These are phyloP conservation scores for Acanthurus tractus DNA, from an alignment of 2,797 vertebrate genomes.

Conservation along the genomic window DNA sequence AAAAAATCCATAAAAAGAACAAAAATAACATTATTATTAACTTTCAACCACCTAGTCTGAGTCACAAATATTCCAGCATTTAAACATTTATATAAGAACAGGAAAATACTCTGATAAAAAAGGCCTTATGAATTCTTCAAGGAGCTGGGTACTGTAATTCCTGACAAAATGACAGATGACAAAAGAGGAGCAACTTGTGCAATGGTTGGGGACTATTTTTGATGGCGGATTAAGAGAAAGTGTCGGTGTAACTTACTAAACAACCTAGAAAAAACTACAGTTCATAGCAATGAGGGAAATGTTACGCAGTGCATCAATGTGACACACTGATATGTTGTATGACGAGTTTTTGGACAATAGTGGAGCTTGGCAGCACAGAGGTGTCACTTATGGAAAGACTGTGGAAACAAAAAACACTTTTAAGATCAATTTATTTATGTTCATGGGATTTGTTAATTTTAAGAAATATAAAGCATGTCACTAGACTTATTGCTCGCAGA, in stretches of 20 bases:
- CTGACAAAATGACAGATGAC: constrained; percentile 6
- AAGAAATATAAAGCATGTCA: neutral
- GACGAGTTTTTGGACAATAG: constrained; percentile 22
- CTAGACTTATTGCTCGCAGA: neutral
- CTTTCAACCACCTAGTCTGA: neutral
- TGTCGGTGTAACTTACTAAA: too few species aligned
- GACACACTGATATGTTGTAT: constrained; percentile 2
- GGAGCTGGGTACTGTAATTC: constrained; percentile 10
- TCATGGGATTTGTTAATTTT: constrained; percentile 9
- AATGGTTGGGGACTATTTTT: constrained; percentile 16
- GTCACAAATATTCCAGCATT: neutral
- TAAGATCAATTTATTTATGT: neutral
- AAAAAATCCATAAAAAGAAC: neutral
- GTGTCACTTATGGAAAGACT: constrained; percentile 3
- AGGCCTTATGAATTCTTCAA: constrained; percentile 1
- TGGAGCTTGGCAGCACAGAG: neutral
- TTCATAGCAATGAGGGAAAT: neutral
- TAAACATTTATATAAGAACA: neutral
- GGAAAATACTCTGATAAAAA: neutral
- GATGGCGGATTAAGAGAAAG: neutral
- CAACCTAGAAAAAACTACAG: too few species aligned
- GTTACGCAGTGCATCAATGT: neutral
- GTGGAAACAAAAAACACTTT: neutral
- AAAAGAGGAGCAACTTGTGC: constrained; percentile 8
- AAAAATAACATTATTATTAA: neutral